phyloP scores from a whole-genome alignment of 2,888 invertebrate species.

The Caenorhabditis afra region DNA sequence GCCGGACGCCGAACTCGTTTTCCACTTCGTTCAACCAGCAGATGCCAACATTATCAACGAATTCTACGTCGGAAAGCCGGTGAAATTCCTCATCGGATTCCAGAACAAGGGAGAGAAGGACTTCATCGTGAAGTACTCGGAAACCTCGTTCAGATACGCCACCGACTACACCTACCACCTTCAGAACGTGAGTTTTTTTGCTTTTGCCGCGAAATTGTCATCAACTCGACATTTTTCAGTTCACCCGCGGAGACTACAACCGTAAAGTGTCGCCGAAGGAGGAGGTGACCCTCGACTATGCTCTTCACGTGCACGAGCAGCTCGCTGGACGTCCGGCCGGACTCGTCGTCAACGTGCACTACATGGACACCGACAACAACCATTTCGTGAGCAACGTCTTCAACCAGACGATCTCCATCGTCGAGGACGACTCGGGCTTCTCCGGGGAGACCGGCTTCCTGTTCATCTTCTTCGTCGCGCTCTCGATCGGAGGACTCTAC shows the following conservation, averaged over 20 bases:
- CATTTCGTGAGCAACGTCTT: conserved; percentile 91
- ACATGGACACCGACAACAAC: conserved; percentile 83
- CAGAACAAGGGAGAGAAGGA: conserved; percentile 93
- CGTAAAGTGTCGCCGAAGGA: conserved; percentile 91
- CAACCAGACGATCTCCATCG: conserved; percentile 96
- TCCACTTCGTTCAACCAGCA: conserved; percentile 86
- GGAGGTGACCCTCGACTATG: conserved; percentile 95
- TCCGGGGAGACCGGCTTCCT: conserved; percentile 99
- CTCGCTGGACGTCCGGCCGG: conserved; percentile 97
- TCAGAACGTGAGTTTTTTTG: conserved; percentile 87
- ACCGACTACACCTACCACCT: conserved; percentile 98
- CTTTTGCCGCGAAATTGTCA: neutral
- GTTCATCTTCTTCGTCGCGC: conserved; percentile 93
- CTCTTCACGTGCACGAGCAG: conserved; percentile 95
- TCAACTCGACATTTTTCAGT: conserved; percentile 82
- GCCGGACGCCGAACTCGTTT: conserved; percentile 91
- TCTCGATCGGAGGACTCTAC: conserved; percentile 90
- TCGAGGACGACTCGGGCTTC: conserved; percentile 95
- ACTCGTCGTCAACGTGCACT: conserved; percentile 85
- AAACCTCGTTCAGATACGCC: conserved; percentile 98
- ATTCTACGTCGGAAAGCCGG: conserved; percentile 91
- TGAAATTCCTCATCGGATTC: conserved; percentile 96
- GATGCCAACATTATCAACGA: conserved; percentile 84
- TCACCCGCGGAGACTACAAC: conserved; percentile 91
- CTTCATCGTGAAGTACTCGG: conserved; percentile 92